These are phyloP conservation scores for Corythornis madagascariensis DNA, from an alignment of 2,113 vertebrate species.

Conservation along the genomic window DNA sequence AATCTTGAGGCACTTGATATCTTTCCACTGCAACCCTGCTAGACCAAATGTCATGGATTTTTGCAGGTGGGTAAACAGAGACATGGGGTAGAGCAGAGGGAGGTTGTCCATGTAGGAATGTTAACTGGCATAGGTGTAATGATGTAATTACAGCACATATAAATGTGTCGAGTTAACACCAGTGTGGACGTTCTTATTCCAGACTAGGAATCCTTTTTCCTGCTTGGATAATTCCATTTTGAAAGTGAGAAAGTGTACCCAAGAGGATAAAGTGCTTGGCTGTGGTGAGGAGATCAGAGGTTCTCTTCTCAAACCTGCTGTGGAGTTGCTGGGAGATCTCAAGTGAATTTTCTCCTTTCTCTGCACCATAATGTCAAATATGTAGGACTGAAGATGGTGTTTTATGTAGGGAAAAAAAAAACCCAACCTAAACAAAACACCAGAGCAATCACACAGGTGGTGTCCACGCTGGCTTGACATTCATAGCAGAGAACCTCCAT, in stretches of 20 bases:
- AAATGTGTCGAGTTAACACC: background rate
- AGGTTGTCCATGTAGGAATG: background rate
- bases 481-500: background rate
- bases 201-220: constrained; percentile 50
- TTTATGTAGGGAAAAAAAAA: background rate
- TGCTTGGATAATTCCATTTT: constrained; percentile 54
- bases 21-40: background rate
- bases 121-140: background rate
- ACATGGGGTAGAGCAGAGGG: background rate
- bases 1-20: background rate
- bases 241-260: constrained; percentile 50
- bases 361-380: background rate
- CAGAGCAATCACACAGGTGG: background rate
- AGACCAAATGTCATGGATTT: background rate
- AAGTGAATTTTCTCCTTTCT: constrained; percentile 14
- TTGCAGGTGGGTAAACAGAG: constrained; percentile 29
- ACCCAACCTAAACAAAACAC: background rate
- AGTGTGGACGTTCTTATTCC: background rate
- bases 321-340: constrained; percentile 15
- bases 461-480: background rate
- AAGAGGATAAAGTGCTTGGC: constrained; percentile 62
- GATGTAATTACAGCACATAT: constrained; percentile 19
- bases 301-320: constrained; percentile 14
- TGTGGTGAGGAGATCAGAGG: constrained; percentile 38
- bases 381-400: background rate